Evolutionary conservation across 2,888 invertebrate genomes (phyloP).

Genomic region (Monoplex corrugatus): DNA sequence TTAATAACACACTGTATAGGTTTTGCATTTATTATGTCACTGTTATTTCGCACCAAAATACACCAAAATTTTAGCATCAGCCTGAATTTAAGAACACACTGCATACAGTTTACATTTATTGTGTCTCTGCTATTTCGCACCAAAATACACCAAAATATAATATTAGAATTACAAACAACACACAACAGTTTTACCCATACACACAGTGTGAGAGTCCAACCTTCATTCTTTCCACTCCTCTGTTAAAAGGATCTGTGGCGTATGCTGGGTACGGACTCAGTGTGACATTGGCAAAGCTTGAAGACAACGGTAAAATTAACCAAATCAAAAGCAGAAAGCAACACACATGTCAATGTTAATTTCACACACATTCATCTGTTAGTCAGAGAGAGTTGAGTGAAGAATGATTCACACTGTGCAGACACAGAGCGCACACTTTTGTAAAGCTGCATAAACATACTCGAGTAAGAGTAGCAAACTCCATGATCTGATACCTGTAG

Average conservation of each 20-base stretch:
- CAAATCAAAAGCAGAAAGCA: constrained; percentile 23
- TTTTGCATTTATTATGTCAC: too few species aligned
- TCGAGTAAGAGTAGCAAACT: too few species aligned
- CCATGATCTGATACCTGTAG: too few species aligned
- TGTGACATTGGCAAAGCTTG: constrained; percentile 72
- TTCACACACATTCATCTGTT: too few species aligned
- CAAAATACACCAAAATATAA: background rate
- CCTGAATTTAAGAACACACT: too few species aligned
- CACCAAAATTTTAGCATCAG: too few species aligned
- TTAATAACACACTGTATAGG: too few species aligned
- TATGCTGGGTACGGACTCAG: constrained; percentile 78
- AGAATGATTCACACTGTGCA: background rate
- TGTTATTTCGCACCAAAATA: background rate
- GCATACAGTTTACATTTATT: too few species aligned
- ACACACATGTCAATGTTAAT: constrained; percentile 10
- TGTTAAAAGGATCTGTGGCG: constrained; percentile 75
- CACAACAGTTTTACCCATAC: too few species aligned
- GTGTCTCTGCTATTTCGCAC: background rate
- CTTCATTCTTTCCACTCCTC: constrained; percentile 32
- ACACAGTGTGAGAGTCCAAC: background rate
- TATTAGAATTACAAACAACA: too few species aligned
- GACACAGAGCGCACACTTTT: background rate
- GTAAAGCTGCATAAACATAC: too few species aligned
- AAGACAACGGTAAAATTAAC: constrained; percentile 33
- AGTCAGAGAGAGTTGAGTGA: background rate